phyloP scores from a whole-genome alignment of 37 sponge, comb jelly and placozoan genomes.

The Halichondria panicea region DNA sequence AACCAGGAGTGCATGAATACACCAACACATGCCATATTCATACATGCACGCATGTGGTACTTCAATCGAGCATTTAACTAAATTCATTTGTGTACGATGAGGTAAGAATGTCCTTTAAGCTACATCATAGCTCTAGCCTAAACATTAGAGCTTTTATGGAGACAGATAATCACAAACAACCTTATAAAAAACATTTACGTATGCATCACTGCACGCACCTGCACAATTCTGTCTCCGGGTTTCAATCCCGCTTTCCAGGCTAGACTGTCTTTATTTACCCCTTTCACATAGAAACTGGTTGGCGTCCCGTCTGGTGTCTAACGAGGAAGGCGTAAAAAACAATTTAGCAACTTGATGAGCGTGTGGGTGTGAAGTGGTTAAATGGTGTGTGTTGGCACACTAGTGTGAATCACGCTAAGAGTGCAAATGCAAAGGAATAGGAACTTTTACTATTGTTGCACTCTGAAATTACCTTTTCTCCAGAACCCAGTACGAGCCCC shows the following conservation, averaged over 20 bases:
- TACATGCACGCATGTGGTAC: no score
- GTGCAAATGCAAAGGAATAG: no score
- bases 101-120: no score
- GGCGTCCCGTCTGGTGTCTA: conserved; percentile 36
- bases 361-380: neutral
- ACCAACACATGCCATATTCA: no score
- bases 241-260: conserved; percentile 63
- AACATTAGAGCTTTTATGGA: no score
- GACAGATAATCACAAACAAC: no score
- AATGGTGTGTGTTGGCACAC: neutral
- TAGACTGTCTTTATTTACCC: conserved; percentile 46
- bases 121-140: no score
- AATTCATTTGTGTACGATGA: no score
- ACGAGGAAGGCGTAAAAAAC: neutral
- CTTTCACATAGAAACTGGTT: conserved; percentile 40
- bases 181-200: neutral
- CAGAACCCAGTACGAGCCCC: conserved; percentile 67
- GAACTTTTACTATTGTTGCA: no score
- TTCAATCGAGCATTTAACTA: no score
- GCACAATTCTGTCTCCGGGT: conserved; percentile 66
- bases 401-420: no score
- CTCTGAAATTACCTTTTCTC: conserved; percentile 61
- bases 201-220: conserved; percentile 28
- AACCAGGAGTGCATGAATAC: no score
- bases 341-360: neutral